Evolutionary conservation across 2,113 vertebrate species (phyloP).

Genomic region (Agelaius phoeniceus): DNA sequence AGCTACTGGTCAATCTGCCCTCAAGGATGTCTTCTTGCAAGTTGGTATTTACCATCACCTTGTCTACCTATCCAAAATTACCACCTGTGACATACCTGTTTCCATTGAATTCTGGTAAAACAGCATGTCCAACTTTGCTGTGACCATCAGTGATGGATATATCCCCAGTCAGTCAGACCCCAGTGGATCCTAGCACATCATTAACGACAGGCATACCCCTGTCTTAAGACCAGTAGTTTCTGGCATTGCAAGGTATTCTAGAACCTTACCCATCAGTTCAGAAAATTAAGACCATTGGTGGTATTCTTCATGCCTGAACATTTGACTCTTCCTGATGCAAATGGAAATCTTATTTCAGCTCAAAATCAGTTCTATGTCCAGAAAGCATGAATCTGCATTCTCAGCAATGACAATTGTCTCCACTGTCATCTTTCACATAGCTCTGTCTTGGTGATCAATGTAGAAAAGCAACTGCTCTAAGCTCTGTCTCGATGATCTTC

Average conservation of each 20-base stretch:
- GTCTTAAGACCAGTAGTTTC: background rate
- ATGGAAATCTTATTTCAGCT: background rate
- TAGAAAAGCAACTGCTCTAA: background rate
- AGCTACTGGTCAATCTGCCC: background rate
- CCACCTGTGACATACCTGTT: background rate
- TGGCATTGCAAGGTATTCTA: background rate
- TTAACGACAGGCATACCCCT: background rate
- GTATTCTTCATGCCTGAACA: background rate
- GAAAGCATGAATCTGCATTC: background rate
- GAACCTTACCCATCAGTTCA: background rate
- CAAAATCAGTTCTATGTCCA: background rate
- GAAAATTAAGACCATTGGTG: background rate
- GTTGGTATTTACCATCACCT: background rate
- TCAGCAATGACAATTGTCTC: background rate
- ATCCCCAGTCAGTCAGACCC: rapidly evolving
- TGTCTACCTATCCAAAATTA: background rate
- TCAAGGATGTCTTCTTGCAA: background rate
- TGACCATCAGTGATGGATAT: background rate
- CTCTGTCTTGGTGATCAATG: background rate
- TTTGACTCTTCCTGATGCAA: background rate
- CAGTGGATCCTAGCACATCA: background rate
- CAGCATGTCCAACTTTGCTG: rapidly evolving
- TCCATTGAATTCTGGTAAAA: background rate
- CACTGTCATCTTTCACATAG: background rate
- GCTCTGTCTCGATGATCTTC: background rate